phyloP scores from a whole-genome alignment of 1,140 invertebrate genomes.

The Manduca sexta region DNA sequence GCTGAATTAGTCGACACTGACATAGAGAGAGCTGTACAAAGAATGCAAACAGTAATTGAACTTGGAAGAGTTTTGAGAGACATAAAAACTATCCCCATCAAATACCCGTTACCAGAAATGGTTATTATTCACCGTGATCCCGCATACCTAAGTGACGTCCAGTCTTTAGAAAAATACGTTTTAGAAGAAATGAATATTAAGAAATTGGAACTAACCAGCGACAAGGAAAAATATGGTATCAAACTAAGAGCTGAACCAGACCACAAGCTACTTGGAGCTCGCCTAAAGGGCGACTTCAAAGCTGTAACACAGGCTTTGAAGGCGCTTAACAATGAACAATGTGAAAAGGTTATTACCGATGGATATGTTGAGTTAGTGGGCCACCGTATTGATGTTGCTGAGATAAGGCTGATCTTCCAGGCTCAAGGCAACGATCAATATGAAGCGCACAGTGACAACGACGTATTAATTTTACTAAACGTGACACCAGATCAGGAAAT shows the following conservation, averaged over 20 bases:
- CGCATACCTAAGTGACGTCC: conserved; percentile 86
- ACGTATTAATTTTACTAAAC: conserved; percentile 87
- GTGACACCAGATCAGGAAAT: conserved; percentile 89
- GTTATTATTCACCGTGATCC: conserved; percentile 94
- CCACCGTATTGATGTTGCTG: conserved; percentile 84
- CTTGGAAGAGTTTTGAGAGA: conserved; percentile 94
- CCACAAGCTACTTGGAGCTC: conserved; percentile 86
- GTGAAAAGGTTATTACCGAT: conserved; percentile 83
- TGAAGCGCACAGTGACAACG: conserved; percentile 92
- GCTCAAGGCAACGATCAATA: conserved; percentile 80
- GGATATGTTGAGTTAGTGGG: conserved; percentile 84
- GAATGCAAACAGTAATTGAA: conserved; percentile 97
- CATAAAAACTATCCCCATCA: conserved; percentile 93
- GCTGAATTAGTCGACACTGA: conserved; percentile 84
- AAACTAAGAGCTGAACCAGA: conserved; percentile 95
- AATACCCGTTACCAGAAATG: conserved; percentile 97
- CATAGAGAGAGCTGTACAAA: conserved; percentile 91
- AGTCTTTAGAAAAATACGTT: conserved; percentile 89
- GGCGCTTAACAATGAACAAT: conserved; percentile 84
- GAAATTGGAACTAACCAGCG: conserved; percentile 88
- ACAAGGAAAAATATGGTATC: conserved; percentile 96
- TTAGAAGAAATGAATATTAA: conserved; percentile 96
- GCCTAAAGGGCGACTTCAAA: conserved; percentile 93
- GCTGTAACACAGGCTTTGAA: conserved; percentile 88
- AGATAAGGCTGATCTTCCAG: conserved; percentile 91